These are phyloP conservation scores for Melanotaenia boesemani DNA, from an alignment of 2,797 vertebrate species.

Conservation along the genomic window DNA sequence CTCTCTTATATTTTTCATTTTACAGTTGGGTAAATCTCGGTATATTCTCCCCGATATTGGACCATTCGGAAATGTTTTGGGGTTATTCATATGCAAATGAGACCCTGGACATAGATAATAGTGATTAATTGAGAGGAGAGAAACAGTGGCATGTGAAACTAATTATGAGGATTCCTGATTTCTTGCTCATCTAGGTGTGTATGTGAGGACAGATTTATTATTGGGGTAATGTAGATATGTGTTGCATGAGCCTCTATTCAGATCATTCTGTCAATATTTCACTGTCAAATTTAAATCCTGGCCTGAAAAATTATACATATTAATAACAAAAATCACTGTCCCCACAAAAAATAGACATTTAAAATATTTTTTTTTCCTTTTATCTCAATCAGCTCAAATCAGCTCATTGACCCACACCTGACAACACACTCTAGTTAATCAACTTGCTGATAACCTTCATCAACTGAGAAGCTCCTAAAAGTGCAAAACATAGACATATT, in stretches of 20 bases:
- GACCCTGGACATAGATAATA: slow-evolving; percentile 82
- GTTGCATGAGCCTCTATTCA: slow-evolving; percentile 12
- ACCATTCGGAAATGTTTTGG: slow-evolving; percentile 74
- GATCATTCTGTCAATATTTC: slow-evolving; percentile 19
- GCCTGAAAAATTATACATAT: background rate
- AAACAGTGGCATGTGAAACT: slow-evolving; percentile 80
- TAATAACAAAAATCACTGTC: background rate
- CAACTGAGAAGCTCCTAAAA: slow-evolving; percentile 42
- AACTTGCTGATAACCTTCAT: slow-evolving; percentile 45
- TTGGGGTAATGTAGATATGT: slow-evolving; percentile 25
- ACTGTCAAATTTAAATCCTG: slow-evolving; percentile 24
- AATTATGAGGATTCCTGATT: slow-evolving; percentile 80
- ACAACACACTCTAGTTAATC: slow-evolving; percentile 38
- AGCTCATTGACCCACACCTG: slow-evolving; percentile 51
- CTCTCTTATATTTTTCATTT: slow-evolving; percentile 65
- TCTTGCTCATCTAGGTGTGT: slow-evolving; percentile 70
- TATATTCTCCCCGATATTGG: slow-evolving; percentile 62
- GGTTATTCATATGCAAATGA: slow-evolving; percentile 83
- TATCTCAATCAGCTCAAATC: background rate
- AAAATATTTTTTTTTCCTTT: slow-evolving; percentile 11
- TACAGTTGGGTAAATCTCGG: slow-evolving; percentile 64
- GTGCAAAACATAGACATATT: slow-evolving; percentile 53
- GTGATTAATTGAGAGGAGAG: slow-evolving; percentile 83
- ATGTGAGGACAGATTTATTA: slow-evolving; percentile 66
- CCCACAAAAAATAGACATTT: background rate